Conservation (phyloP, 2,797 vertebrate species). For the Ispidina picta region DNA sequence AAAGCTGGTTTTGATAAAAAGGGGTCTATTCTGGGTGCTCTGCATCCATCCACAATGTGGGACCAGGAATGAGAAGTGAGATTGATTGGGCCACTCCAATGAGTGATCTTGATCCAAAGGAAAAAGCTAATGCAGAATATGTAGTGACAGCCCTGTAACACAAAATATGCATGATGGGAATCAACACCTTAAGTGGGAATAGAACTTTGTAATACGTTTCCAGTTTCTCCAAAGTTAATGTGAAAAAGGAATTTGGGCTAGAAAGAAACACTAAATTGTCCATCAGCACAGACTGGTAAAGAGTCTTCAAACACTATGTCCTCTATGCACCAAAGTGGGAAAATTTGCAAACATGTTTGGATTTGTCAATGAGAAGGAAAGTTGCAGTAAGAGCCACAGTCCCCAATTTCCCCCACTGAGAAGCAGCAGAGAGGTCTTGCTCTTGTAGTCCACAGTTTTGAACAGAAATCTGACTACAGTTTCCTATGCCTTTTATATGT, state of each 20-base stretch:
- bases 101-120: neutral
- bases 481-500: neutral
- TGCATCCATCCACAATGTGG: neutral
- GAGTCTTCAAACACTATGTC: neutral
- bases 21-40: neutral
- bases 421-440: neutral
- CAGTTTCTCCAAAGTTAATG: neutral
- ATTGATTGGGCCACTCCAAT: neutral
- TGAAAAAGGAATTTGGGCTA: neutral
- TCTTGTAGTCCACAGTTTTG: neutral
- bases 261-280: neutral
- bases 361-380: neutral
- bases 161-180: neutral
- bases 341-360: neutral
- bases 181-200: neutral
- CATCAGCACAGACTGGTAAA: neutral
- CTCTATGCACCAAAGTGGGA: neutral
- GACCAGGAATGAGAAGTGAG: fast-evolving
- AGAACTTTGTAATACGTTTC: neutral
- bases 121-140: neutral
- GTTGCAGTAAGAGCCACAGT: neutral
- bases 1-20: neutral
- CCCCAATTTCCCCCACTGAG: neutral
- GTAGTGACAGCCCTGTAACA: neutral
- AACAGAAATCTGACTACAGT: neutral